phyloP scores from a whole-genome alignment of 2,888 invertebrate genomes.

The Molanna angustata region DNA sequence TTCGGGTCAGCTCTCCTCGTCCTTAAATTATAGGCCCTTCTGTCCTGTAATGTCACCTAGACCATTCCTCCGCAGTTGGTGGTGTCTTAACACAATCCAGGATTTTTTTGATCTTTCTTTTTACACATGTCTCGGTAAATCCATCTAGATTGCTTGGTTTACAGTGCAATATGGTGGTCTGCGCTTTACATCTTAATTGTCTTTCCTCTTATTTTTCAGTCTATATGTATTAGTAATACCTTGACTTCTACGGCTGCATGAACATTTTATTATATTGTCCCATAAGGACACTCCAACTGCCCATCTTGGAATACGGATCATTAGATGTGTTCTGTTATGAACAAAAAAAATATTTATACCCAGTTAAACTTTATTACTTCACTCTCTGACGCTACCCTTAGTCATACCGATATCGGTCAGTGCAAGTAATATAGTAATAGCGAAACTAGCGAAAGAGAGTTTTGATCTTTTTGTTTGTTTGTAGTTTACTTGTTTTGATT shows the following conservation, averaged over 20 bases:
- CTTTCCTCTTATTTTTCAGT: neutral
- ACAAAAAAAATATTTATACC: no score
- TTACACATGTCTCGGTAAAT: neutral
- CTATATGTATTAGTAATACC: neutral
- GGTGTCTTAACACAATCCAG: neutral
- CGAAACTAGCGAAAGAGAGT: no score
- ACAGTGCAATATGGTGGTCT: neutral
- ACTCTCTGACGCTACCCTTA: no score
- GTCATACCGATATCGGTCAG: no score
- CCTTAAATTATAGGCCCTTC: no score
- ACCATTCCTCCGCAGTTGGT: neutral
- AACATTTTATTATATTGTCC: neutral
- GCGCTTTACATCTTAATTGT: neutral
- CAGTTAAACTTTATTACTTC: no score
- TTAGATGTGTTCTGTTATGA: no score
- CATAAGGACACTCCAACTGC: neutral
- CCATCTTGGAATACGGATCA: neutral
- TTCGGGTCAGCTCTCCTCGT: no score
- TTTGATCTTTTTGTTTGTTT: no score
- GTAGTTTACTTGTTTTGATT: no score
- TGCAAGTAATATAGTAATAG: no score
- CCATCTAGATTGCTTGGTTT: neutral
- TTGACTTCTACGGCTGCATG: neutral
- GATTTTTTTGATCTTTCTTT: neutral
- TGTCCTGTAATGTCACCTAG: neutral